phyloP scores from a whole-genome alignment of 2,113 vertebrate species.

The Phycodurus eques region DNA sequence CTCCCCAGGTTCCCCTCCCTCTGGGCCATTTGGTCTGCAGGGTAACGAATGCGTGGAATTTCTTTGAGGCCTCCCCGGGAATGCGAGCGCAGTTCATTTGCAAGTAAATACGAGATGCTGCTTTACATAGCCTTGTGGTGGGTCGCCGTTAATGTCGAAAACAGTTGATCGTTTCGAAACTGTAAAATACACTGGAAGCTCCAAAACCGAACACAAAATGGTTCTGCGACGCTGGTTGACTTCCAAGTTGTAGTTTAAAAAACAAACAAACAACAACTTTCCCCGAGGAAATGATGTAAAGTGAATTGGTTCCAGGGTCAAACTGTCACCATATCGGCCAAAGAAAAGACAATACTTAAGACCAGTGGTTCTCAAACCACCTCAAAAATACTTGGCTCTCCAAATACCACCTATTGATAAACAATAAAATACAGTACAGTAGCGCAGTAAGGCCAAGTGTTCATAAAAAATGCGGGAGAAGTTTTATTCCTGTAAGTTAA shows the following conservation, averaged over 20 bases:
- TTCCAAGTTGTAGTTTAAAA: neutral
- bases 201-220: neutral
- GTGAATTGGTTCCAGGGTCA: neutral
- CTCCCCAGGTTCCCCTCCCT: slow-evolving; percentile 2
- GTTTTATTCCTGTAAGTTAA: too few species aligned
- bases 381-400: too few species aligned
- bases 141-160: slow-evolving; percentile 12
- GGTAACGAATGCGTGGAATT: slow-evolving; percentile 67
- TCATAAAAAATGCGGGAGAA: too few species aligned
- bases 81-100: slow-evolving; percentile 64
- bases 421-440: too few species aligned
- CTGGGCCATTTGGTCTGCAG: slow-evolving; percentile 57
- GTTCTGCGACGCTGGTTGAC: neutral
- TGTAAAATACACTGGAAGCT: neutral
- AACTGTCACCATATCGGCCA: neutral
- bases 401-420: too few species aligned
- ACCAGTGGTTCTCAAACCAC: too few species aligned
- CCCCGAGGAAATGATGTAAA: neutral
- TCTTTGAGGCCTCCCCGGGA: slow-evolving; percentile 64
- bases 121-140: slow-evolving; percentile 14
- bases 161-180: neutral
- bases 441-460: too few species aligned
- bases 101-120: slow-evolving; percentile 62
- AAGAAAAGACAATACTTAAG: too few species aligned
- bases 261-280: neutral